Evolutionary conservation across 2,113 vertebrate species (phyloP), one percentile per base, ranked within the genome.

Genomic region (Gallinago paraguaiae): DNA sequence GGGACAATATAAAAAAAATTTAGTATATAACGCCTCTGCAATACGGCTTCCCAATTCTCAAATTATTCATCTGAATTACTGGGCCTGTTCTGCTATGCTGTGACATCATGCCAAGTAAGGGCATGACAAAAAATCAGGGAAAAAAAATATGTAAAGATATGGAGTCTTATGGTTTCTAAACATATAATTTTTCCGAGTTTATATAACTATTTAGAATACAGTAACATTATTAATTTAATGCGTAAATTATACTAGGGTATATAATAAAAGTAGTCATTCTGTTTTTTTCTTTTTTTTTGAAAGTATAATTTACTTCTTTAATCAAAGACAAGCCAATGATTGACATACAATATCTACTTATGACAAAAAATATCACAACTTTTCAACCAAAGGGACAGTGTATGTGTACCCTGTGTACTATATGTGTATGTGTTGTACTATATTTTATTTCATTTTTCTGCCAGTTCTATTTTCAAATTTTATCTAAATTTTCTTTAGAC

Each of bases 181-280:
- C 35, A 8, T 0, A 46, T 57, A 4, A 13, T 79, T 86, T 69
- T 85, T 17, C 45, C 31, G 14, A 81, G 19, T 19, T 81, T 83
- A 51, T 37, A 59, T 46, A 57, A 20, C 6, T 76, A 15, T 35
- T 69, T n/a, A 53, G 7, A 88, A 37, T 27, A 53, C 1, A 65
- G 4, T 17, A 54, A 45, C 12, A 0, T 11, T 50, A 82, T 31
- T 82, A 41, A 43, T 24, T 57, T 69, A 65, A 70, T 67, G 4
- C 6, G 69, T 35, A 25, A 48, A 57, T 57, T 76, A 23, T 48
- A n/a, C 43, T 30, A 16, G 3, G 2, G 1, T 64, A 35, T 71
- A 51, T 20, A 33, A 51, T 35, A 17, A 72, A 85, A 48, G 41
- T 5, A n/a, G 1, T 16, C 2, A 0, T 1, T 17, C 3, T 45